Base-by-base conservation (phyloP, 2,797 vertebrate species). In the Cirrhinus molitorella region DNA sequence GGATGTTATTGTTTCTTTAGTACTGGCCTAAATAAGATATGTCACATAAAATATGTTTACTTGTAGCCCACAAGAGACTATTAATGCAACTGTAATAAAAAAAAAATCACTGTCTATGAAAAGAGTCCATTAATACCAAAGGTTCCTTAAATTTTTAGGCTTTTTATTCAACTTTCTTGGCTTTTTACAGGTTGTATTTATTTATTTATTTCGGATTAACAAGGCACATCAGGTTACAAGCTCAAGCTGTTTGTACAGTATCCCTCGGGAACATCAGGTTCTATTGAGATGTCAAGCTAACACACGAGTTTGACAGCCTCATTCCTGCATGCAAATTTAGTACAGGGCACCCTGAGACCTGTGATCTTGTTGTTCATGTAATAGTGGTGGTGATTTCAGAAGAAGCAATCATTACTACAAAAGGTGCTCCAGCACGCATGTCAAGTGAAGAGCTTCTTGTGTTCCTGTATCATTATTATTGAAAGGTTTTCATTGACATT, bases 401-500 rank as follows among this genome's bases (percentile, higher is more conserved):
- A 70, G 81, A 81, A 78, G 67, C 78, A 79, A 78, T 81, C 78
- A 79, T 79, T 72, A 67, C 31, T 31, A 79, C 67, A 84, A 81
- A 81, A 81, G 61, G 53, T 51, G 45, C 51, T 81, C 37, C 47
- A 23, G 55, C 65, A 4, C 47, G 82, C 72, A 65, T 66, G 47
- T 67, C n/a, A 40, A 49, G 59, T 65, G 61, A 76, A 40, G 43
- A 51, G 31, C 51, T 65, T 40, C 40, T 78, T 70, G 57, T 55
- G 51, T 49, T 61, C 34, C 53, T 80, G 40, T 63, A 85, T 75
- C 61, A 74, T 81, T 71, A 74, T 21, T 47, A 80, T 13, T 65
- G 83, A 86, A 87, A 82, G 73, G 51, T 61, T 77, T 81, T 80
- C 49, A 87, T 84, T 82, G 74, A 71, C 63, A 78, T 78, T 63